Conservation (phyloP, 2,113 vertebrate genomes). For the Redunca redunca region DNA sequence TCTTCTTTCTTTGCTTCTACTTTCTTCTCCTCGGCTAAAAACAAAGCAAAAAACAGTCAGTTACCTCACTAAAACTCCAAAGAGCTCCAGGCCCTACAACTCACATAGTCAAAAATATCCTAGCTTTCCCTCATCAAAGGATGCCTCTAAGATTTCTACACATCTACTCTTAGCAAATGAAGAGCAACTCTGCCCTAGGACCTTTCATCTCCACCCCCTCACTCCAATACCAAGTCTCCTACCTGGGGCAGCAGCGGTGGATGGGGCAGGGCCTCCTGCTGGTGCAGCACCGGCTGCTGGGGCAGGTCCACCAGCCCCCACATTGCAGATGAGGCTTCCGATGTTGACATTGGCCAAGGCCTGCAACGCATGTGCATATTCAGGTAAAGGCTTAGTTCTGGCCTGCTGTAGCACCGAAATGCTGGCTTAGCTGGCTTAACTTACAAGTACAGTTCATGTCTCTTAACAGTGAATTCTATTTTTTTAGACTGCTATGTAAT, state of each 20-base stretch:
- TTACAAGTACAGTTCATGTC: neutral
- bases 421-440: neutral
- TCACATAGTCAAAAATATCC: neutral
- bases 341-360: constrained; percentile 92
- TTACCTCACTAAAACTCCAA: neutral
- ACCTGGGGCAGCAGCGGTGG: constrained; percentile 86
- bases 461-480: neutral
- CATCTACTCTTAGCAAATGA: neutral
- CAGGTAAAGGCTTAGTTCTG: neutral
- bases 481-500: neutral
- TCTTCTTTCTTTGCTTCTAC: constrained; percentile 99
- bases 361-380: constrained; percentile 68
- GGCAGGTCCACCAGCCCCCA: constrained; percentile 91
- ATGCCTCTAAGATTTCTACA: neutral
- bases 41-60: neutral
- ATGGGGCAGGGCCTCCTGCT: constrained; percentile 74
- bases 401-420: neutral
- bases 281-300: constrained; percentile 80
- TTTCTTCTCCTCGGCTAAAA: constrained; percentile 95
- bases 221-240: neutral
- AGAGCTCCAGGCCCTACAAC: neutral
- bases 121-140: fast-evolving
- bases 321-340: constrained; percentile 94
- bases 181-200: neutral
- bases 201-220: neutral